A percentile compares a stretch with the other conserved stretches of the same genome.
These are phyloP conservation scores for Drosophila asahinai DNA, from an alignment of 1,140 invertebrate species.

Conservation along the genomic window DNA sequence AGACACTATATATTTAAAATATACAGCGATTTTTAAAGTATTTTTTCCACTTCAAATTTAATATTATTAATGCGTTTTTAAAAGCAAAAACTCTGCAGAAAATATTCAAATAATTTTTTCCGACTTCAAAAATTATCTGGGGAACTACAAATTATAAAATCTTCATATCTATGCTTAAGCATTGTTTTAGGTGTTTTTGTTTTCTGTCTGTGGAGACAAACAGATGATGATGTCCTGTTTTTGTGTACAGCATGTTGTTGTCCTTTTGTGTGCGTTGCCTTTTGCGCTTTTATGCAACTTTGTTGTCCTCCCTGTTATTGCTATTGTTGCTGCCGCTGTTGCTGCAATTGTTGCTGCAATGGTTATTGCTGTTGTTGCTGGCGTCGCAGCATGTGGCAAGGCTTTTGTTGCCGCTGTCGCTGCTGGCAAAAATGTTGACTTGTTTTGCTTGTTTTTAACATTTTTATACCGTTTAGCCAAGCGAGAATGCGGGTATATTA, in stretches of 20 bases:
- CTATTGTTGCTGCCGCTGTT: conserved; percentile 49
- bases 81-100: no score
- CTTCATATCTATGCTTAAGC: not conserved
- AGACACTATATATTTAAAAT: no score
- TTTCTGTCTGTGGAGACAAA: conserved; percentile 27
- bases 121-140: no score
- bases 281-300: conserved; percentile 70
- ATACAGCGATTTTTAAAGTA: no score
- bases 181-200: not conserved
- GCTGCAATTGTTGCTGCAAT: conserved; percentile 42
- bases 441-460: conserved; percentile 47
- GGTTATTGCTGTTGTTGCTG: conserved; percentile 39
- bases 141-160: no score
- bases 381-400: conserved; percentile 68
- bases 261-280: conserved; percentile 68
- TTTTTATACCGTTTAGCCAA: conserved; percentile 9
- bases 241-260: conserved; percentile 57
- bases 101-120: no score
- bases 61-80: no score
- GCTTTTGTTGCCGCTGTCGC: conserved; percentile 55
- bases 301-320: conserved; percentile 41
- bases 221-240: conserved; percentile 53
- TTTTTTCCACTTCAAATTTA: no score
- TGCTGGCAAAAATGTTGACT: conserved; percentile 50
- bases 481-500: conserved; percentile 9